These are phyloP conservation scores for Pyrgus malvae DNA, from an alignment of 2,888 invertebrate genomes.

Conservation along the genomic window DNA sequence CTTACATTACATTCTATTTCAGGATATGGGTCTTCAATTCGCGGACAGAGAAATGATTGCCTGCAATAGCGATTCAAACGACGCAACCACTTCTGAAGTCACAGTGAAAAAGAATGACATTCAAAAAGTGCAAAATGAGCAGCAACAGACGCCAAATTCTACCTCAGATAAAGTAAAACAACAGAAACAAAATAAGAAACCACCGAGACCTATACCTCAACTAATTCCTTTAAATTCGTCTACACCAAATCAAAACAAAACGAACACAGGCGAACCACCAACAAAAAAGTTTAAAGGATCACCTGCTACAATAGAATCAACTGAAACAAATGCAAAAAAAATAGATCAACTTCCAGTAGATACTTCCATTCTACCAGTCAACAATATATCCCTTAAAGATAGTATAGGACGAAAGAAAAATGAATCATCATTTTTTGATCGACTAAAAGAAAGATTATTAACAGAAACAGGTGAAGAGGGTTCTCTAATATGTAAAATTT, in stretches of 20 bases:
- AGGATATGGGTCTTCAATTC: slow-evolving; percentile 70
- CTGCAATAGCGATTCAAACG: slow-evolving; percentile 73
- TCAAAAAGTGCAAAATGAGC: slow-evolving; percentile 45
- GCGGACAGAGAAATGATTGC: slow-evolving; percentile 64
- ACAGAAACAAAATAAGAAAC: slow-evolving; percentile 59
- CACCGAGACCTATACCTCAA: slow-evolving; percentile 86
- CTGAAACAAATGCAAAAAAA: slow-evolving; percentile 37
- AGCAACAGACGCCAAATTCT: slow-evolving; percentile 42
- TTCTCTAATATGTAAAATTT: slow-evolving; percentile 85
- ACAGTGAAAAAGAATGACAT: slow-evolving; percentile 47
- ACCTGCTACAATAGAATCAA: slow-evolving; percentile 36
- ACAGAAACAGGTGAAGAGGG: slow-evolving; percentile 84
- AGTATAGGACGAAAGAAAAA: slow-evolving; percentile 81
- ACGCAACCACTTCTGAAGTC: slow-evolving; percentile 51
- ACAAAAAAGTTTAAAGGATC: slow-evolving; percentile 67
- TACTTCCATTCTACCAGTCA: slow-evolving; percentile 54
- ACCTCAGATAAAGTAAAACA: slow-evolving; percentile 53
- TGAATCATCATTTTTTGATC: slow-evolving; percentile 91
- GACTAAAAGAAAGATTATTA: slow-evolving; percentile 88
- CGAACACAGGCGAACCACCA: slow-evolving; percentile 65
- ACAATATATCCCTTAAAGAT: slow-evolving; percentile 51
- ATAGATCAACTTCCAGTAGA: slow-evolving; percentile 53
- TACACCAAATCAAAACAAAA: slow-evolving; percentile 66
- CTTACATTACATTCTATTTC: slow-evolving; percentile 50
- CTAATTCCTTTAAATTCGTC: slow-evolving; percentile 85